Conservation (phyloP, 2,113 vertebrate species). For the Rhabdornis inornatus region DNA sequence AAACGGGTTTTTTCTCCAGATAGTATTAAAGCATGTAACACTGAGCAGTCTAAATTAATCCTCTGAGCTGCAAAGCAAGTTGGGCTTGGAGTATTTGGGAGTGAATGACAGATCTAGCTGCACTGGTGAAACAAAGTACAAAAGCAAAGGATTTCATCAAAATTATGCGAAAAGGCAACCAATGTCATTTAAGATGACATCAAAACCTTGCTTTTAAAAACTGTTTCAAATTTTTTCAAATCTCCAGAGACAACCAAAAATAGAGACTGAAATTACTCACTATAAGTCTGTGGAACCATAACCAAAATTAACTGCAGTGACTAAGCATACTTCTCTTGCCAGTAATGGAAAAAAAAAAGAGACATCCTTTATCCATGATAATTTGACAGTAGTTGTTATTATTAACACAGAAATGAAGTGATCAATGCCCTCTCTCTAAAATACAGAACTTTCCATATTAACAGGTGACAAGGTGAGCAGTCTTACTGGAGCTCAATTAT, state of each 20-base stretch:
- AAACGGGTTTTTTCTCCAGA: background rate
- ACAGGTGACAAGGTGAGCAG: background rate
- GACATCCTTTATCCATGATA: background rate
- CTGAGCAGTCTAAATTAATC: background rate
- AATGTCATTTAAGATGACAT: background rate
- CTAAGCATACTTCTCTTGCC: conserved; percentile 3
- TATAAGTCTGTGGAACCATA: background rate
- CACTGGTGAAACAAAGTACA: background rate
- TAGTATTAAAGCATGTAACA: background rate
- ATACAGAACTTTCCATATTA: background rate
- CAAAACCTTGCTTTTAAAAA: background rate
- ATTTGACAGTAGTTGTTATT: conserved; percentile 25
- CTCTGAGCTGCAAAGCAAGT: background rate
- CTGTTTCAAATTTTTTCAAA: background rate
- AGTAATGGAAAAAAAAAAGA: background rate
- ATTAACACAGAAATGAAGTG: conserved; percentile 11
- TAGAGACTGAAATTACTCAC: conserved; percentile 8
- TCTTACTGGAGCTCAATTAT: background rate
- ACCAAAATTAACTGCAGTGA: conserved; percentile 38
- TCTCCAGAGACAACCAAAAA: background rate
- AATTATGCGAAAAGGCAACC: background rate
- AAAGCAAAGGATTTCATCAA: background rate
- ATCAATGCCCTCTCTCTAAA: background rate
- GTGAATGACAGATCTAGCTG: background rate
- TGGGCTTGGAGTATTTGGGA: background rate